Conservation (phyloP, 2,113 vertebrate genomes). For the Acinonyx jubatus region DNA sequence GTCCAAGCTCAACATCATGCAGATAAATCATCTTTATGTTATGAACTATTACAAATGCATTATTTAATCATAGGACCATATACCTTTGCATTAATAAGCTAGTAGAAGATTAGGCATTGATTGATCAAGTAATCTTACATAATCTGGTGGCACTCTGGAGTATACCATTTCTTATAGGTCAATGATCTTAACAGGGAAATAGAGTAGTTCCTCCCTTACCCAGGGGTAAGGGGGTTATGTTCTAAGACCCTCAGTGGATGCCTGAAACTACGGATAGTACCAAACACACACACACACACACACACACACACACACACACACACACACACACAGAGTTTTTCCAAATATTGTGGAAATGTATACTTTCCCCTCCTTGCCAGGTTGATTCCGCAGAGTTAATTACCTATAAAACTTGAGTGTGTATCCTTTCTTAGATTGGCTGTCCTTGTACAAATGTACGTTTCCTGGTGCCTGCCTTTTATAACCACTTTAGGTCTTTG, state of each 20-base stretch:
- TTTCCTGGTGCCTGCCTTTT: neutral
- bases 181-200: neutral
- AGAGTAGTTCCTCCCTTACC: neutral
- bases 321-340: neutral
- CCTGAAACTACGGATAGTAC: neutral
- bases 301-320: neutral
- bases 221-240: neutral
- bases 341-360: neutral
- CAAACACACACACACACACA: neutral
- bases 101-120: neutral
- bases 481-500: constrained; percentile 2
- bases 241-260: neutral
- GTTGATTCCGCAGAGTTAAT: neutral
- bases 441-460: neutral
- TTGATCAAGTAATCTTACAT: neutral
- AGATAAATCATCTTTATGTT: neutral
- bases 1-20: neutral
- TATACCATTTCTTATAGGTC: neutral
- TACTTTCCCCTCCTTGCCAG: neutral
- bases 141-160: neutral
- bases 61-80: neutral
- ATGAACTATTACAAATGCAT: neutral
- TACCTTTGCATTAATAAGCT: neutral
- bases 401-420: neutral
- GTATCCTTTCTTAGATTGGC: neutral